Evolutionary conservation across 2,888 invertebrate genomes (phyloP).

Genomic region (Drosophila robusta): DNA sequence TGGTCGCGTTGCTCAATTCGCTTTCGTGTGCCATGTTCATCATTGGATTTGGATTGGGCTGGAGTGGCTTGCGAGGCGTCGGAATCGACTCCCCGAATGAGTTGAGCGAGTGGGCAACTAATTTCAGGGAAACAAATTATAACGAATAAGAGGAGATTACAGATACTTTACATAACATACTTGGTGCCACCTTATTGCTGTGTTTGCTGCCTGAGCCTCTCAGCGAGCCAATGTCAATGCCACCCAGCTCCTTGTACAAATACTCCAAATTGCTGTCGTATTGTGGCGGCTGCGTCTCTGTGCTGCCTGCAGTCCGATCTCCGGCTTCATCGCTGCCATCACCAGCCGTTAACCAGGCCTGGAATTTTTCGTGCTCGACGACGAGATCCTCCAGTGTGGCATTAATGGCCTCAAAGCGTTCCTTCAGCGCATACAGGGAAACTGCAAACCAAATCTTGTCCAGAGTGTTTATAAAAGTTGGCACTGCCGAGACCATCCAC

Average conservation of each 20-base stretch:
- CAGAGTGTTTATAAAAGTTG: conserved; percentile 82
- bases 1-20: conserved; percentile 77
- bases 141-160: neutral
- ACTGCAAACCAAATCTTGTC: conserved; percentile 85
- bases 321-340: conserved; percentile 3
- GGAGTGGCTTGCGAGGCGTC: conserved; percentile 41
- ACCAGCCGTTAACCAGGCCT: conserved; percentile 49
- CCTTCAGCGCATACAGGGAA: conserved; percentile 80
- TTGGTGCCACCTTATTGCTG: conserved; percentile 68
- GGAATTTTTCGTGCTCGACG: conserved; percentile 73
- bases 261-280: conserved; percentile 72
- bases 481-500: conserved; percentile 82
- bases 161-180: conserved; percentile 44
- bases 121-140: neutral
- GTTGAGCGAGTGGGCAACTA: conserved; percentile 73
- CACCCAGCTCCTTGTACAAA: conserved; percentile 71
- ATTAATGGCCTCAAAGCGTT: conserved; percentile 83
- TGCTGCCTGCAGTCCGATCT: conserved; percentile 30
- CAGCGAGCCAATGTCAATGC: conserved; percentile 60
- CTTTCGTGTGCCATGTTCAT: conserved; percentile 72
- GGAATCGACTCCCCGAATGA: conserved; percentile 71
- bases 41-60: conserved; percentile 41
- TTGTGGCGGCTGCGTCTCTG: conserved; percentile 62
- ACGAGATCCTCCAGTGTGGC: conserved; percentile 70
- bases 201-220: conserved; percentile 49